A percentile compares a stretch with the other conserved stretches of the same genome.
Conservation (phyloP, 2,888 invertebrate species). For the Apamea crenata region DNA sequence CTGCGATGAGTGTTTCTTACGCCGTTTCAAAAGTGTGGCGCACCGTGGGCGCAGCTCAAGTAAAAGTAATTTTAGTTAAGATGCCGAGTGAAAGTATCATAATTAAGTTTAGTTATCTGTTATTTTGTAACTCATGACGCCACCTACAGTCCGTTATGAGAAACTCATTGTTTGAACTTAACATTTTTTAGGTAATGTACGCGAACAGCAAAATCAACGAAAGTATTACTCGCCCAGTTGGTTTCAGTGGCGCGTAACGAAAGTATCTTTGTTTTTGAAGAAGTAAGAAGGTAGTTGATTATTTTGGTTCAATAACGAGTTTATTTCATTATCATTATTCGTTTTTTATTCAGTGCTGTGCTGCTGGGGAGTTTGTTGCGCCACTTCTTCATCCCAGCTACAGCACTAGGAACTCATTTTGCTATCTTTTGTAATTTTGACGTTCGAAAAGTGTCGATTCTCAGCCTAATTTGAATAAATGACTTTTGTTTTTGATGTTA, state of each 20-base stretch:
- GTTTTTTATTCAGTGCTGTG: background rate
- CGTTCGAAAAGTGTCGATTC: too few species aligned
- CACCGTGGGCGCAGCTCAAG: conserved; percentile 26
- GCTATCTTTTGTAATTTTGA: background rate
- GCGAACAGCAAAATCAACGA: conserved; percentile 38
- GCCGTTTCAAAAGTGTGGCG: conserved; percentile 6
- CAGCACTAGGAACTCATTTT: background rate
- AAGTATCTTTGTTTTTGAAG: background rate
- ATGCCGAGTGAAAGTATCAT: conserved; percentile 65
- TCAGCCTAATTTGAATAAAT: too few species aligned
- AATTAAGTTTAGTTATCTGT: conserved; percentile 70
- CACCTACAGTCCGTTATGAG: conserved; percentile 59
- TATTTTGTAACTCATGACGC: conserved; percentile 71
- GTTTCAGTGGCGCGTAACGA: background rate
- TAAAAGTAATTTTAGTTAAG: conserved; percentile 62
- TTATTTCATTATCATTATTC: background rate
- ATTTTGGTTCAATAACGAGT: conserved; percentile 6
- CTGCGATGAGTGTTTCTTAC: background rate
- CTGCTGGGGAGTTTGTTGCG: too few species aligned
- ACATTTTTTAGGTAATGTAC: conserved; percentile 40
- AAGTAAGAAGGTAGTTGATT: background rate
- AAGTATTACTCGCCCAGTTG: conserved; percentile 41
- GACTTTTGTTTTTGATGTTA: too few species aligned
- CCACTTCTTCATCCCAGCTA: background rate
- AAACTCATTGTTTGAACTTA: conserved; percentile 60